phyloP scores from a whole-genome alignment of 2,797 vertebrate genomes.

The Hypotaenidia okinawae region DNA sequence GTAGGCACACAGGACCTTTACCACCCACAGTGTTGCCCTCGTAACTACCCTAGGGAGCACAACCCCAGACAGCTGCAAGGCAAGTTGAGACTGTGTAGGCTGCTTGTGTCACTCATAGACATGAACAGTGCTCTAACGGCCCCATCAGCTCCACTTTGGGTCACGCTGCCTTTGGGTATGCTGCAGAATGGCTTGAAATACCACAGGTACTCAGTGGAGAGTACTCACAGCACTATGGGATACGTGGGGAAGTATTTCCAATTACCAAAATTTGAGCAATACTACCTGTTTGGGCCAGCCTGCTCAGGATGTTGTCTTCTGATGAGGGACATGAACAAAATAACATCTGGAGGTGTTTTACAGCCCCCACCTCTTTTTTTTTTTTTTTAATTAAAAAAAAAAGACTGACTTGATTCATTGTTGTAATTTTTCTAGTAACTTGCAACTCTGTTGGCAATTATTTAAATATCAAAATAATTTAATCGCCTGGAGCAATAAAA shows the following conservation, averaged over 20 bases:
- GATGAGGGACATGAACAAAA: not conserved
- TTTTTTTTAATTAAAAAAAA: not conserved
- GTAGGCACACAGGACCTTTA: not conserved
- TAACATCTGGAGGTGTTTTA: constrained; percentile 8
- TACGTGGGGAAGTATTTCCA: not conserved
- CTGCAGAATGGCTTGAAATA: not conserved
- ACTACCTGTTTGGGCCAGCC: not conserved
- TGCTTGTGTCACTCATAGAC: not conserved
- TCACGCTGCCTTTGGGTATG: not conserved
- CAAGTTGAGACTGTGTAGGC: not conserved
- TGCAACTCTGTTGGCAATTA: constrained; percentile 31
- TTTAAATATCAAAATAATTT: constrained; percentile 38
- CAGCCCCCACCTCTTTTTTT: not conserved
- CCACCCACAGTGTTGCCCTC: not conserved
- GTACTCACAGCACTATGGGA: not conserved
- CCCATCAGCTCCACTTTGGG: not conserved
- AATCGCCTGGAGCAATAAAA: not conserved
- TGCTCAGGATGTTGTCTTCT: not conserved
- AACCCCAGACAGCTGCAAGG: not conserved
- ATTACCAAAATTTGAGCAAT: not conserved
- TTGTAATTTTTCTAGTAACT: constrained; percentile 27
- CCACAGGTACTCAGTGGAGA: not conserved
- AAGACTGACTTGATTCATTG: not conserved
- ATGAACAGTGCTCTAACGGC: not conserved
- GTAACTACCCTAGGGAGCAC: not conserved